Evolutionary conservation across 2,797 vertebrate species (phyloP).

Genomic region (Sebastes alutus): DNA sequence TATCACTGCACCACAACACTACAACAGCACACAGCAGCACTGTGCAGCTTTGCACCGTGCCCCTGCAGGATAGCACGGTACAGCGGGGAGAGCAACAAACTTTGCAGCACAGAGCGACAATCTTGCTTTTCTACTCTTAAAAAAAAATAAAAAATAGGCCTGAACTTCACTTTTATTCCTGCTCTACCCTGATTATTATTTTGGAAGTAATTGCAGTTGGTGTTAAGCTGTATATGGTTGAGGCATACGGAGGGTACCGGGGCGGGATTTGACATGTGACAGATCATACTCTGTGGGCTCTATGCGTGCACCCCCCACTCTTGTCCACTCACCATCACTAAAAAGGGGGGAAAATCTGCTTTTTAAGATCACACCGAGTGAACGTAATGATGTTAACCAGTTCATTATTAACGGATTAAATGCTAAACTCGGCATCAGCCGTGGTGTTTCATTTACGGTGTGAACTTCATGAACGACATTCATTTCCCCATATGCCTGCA

Average conservation of each 20-base stretch:
- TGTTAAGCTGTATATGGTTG: constrained; percentile 38
- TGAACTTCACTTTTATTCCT: constrained; percentile 63
- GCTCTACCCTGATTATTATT: constrained; percentile 45
- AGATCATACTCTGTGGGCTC: constrained; percentile 40
- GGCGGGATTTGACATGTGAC: constrained; percentile 30
- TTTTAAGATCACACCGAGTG: constrained; percentile 25
- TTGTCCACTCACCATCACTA: constrained; percentile 13
- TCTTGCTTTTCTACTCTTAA: constrained; percentile 36
- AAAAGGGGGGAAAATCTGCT: background rate
- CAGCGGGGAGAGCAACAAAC: constrained; percentile 59
- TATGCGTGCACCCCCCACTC: constrained; percentile 2
- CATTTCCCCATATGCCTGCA: constrained; percentile 49
- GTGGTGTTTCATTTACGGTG: constrained; percentile 70
- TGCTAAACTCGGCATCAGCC: constrained; percentile 36
- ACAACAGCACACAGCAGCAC: constrained; percentile 64
- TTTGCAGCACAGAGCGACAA: constrained; percentile 40
- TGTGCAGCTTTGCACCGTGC: constrained; percentile 47
- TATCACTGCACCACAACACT: constrained; percentile 68
- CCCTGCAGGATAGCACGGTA: constrained; percentile 54
- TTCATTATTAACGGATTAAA: constrained; percentile 39
- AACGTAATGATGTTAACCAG: constrained; percentile 37
- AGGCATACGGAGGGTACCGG: constrained; percentile 3
- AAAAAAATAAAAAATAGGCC: constrained; percentile 38
- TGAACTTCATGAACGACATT: constrained; percentile 66
- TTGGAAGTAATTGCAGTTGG: constrained; percentile 24